Base-by-base conservation (phyloP, 2,888 invertebrate species). In the Onchidella celtica region DNA sequence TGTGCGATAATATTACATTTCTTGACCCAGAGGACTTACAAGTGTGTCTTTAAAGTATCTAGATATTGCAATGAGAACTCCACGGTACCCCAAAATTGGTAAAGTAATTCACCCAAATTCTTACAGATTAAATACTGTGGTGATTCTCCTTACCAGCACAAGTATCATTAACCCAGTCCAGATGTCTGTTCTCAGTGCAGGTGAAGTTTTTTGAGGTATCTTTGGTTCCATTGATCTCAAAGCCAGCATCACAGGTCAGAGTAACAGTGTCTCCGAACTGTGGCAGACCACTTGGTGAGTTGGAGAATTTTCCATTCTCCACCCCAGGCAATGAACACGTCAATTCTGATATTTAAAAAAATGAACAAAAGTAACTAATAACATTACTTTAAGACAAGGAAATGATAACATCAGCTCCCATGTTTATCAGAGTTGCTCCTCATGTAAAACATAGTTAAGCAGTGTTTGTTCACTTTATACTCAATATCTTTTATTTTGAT, bases 71-170 rank as follows among this genome's bases (percentile, higher is more conserved):
- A n/a, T n/a, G n/a, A n/a, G n/a, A n/a, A n/a, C n/a, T n/a, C n/a
- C n/a, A n/a, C n/a, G n/a, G n/a, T n/a, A n/a, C n/a, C n/a, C n/a
- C n/a, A n/a, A n/a, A n/a, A n/a, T n/a, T n/a, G n/a, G n/a, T n/a
- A n/a, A n/a, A n/a, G n/a, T n/a, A n/a, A n/a, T n/a, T n/a, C n/a
- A n/a, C n/a, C n/a, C n/a, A n/a, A n/a, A n/a, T n/a, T n/a, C n/a
- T n/a, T n/a, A n/a, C n/a, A n/a, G n/a, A n/a, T n/a, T n/a, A n/a
- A n/a, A n/a, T n/a, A n/a, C n/a, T n/a, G n/a, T n/a, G n/a, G n/a
- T n/a, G n/a, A n/a, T n/a, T n/a, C 47, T 47, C 27, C 68, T 38
- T 78, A 78, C 78, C 78, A 40, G 70, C 34, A 29, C 78, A 78
- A 9, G n/a, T 9, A 66, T 78, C 78, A 21, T 78, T 36, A 6